Evolutionary conservation across 2,113 vertebrate genomes (phyloP).

Genomic region (Merops nubicus): DNA sequence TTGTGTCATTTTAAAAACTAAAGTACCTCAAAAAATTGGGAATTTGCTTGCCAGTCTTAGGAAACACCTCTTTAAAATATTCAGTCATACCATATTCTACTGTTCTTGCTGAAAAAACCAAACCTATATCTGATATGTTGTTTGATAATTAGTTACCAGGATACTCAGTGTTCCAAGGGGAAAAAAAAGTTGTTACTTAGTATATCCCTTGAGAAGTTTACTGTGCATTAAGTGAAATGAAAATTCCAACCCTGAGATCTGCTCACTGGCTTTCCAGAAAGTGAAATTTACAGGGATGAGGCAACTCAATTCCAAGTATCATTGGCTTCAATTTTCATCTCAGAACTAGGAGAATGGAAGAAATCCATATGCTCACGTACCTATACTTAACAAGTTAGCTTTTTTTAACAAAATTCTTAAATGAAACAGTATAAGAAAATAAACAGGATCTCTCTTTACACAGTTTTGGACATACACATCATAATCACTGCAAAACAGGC

Average conservation of each 20-base stretch:
- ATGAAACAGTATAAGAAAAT: not conserved
- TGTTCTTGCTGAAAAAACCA: not conserved
- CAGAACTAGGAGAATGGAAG: not conserved
- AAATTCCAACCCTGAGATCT: not conserved
- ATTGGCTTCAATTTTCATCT: not conserved
- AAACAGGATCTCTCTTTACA: not conserved
- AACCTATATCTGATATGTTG: not conserved
- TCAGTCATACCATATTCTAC: not conserved
- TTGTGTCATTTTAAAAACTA: not conserved
- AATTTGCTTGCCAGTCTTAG: not conserved
- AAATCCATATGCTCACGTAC: not conserved
- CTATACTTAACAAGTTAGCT: not conserved
- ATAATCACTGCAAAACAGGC: not conserved
- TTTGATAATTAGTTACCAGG: not conserved
- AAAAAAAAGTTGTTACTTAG: not conserved
- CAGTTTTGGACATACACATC: not conserved
- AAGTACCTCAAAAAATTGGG: not conserved
- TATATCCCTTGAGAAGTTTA: not conserved
- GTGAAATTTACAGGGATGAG: not conserved
- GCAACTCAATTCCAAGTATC: not conserved
- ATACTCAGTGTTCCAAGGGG: not conserved
- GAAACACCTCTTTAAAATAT: not conserved
- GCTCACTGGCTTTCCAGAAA: not conserved
- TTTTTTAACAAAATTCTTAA: not conserved
- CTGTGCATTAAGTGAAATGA: not conserved